Evolutionary conservation across 2,888 invertebrate species (phyloP).

Genomic region (Ditula angustiorana): DNA sequence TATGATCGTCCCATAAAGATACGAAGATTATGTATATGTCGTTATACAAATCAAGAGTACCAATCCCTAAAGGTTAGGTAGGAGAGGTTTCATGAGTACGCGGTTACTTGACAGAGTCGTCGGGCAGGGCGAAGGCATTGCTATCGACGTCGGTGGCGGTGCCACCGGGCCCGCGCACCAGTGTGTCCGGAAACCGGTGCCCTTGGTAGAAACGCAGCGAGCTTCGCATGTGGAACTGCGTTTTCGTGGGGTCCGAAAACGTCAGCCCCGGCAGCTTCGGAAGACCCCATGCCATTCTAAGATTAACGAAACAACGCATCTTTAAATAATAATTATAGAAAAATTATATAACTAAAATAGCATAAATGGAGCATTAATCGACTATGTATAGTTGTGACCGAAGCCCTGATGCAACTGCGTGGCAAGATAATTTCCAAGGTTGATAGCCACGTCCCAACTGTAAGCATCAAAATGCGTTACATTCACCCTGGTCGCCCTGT

Average conservation of each 20-base stretch:
- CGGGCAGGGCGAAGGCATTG: slow-evolving; percentile 82
- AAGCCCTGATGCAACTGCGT: too few relatives aligned
- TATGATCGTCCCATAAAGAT: too few relatives aligned
- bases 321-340: neutral
- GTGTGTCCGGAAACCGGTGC: slow-evolving; percentile 84
- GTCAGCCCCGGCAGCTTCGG: slow-evolving; percentile 90
- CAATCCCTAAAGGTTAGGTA: too few relatives aligned
- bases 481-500: too few relatives aligned
- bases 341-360: neutral
- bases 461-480: too few relatives aligned
- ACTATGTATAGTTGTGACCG: too few relatives aligned
- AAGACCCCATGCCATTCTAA: slow-evolving; percentile 84
- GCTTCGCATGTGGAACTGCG: slow-evolving; percentile 86
- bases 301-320: too few relatives aligned
- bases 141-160: slow-evolving; percentile 86
- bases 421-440: too few relatives aligned
- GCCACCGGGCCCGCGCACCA: slow-evolving; percentile 85
- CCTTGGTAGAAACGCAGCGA: slow-evolving; percentile 89
- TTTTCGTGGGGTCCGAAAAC: slow-evolving; percentile 88
- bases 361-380: too few relatives aligned
- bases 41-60: too few relatives aligned
- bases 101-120: slow-evolving; percentile 82
- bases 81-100: neutral
- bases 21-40: too few relatives aligned
- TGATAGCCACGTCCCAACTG: too few relatives aligned